Base-by-base conservation (phyloP, 2,797 vertebrate species). In the Ciconia nigra region DNA sequence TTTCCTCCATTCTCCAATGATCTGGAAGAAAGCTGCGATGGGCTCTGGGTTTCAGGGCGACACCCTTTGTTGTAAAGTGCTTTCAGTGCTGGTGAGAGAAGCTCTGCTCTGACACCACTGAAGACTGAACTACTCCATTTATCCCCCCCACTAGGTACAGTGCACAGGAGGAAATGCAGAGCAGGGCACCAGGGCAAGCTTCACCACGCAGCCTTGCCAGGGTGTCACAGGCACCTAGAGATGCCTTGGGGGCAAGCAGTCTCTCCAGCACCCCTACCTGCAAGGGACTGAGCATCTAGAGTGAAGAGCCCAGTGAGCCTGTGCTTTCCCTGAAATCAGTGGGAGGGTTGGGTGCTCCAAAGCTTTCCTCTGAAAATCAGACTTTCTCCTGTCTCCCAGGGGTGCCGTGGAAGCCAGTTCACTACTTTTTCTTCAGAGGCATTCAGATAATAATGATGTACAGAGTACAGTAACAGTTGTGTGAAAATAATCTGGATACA, bases 161-260 rank as follows among this genome's bases (percentile, higher is more conserved):
- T 13, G 33, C 54, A 69, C 41, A 77, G 58, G 25, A 80, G 19
- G 46, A 77, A 65, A 62, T 14, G 35, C 71, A 62, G 67, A 46
- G 35, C 44, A 65, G 73, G 57, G 25, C 51, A 47, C 6, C 6
- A 29, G 39, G 74, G 39, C 54, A 72, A 42, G 71, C 58, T 69
- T 70, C 58, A 44, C 12, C 31, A 10, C 3, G 3, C 21, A 87
- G 44, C 55, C 41, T 33, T 73, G 33, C 18, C 37, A 69, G 59
- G 28, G 54, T 42, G 37, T 16, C 37, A 31, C 39, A 41, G 46
- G 33, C 28, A 73, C 19, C 61, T 46, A 47, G 28, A 89, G 79
- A 70, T 0, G 0, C n/a, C 28, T 7, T 10, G 16, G 52, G 70
- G 41, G 3, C 15, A 84, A 77, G 26, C 0, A 1, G 15, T 80